These are phyloP conservation scores for Ornithoptera alexandrae DNA, from an alignment of 2,888 invertebrate genomes.

Conservation along the genomic window DNA sequence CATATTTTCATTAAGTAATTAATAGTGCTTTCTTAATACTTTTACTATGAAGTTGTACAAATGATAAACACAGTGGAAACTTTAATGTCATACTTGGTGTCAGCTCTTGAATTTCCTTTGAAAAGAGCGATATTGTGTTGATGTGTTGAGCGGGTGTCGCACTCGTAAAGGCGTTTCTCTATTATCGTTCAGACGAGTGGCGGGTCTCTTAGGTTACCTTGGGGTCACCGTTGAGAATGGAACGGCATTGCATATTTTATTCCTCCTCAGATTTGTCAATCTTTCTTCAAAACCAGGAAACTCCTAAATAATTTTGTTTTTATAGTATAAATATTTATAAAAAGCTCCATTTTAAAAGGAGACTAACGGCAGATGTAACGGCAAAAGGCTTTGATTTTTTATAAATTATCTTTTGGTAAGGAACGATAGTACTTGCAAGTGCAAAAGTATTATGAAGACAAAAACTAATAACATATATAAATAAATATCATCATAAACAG, in stretches of 20 bases:
- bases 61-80: neutral
- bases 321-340: neutral
- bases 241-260: conserved; percentile 36
- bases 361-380: too few species aligned
- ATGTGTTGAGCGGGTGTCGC: conserved; percentile 69
- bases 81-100: conserved; percentile 14
- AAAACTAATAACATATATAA: too few species aligned
- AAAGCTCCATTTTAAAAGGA: too few species aligned
- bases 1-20: too few species aligned
- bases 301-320: neutral
- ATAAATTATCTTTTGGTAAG: too few species aligned
- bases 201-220: conserved; percentile 49
- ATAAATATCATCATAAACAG: too few species aligned
- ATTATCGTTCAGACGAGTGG: conserved; percentile 62
- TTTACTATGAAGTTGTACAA: neutral
- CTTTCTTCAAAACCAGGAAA: conserved; percentile 10
- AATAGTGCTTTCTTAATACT: too few species aligned
- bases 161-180: conserved; percentile 72
- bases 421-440: too few species aligned
- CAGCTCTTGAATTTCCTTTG: conserved; percentile 36
- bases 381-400: too few species aligned
- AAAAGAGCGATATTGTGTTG: conserved; percentile 56
- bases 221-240: conserved; percentile 43
- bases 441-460: too few species aligned
- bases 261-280: conserved; percentile 19